phyloP scores from a whole-genome alignment of 2,113 vertebrate genomes.

The Pomatorhinus ruficollis region DNA sequence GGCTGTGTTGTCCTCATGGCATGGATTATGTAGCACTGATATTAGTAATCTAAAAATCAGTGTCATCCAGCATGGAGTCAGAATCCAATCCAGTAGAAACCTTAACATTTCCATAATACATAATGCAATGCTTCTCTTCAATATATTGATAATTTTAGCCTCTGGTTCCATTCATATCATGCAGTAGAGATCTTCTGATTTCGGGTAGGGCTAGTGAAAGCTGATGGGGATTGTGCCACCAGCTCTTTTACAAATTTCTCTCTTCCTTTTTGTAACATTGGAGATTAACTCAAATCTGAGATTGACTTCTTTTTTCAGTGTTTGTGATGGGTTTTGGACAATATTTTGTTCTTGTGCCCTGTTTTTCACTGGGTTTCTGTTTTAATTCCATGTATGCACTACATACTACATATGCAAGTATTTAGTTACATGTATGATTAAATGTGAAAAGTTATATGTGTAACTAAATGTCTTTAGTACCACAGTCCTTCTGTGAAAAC shows the following conservation, averaged over 20 bases:
- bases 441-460: neutral
- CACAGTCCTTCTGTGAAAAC: rapidly evolving
- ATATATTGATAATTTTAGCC: neutral
- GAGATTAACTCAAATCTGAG: neutral
- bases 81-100: neutral
- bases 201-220: neutral
- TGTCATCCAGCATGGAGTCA: neutral
- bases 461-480: neutral
- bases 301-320: neutral
- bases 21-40: neutral
- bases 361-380: neutral
- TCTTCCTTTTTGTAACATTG: neutral
- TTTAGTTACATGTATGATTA: neutral
- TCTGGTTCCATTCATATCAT: neutral
- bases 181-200: neutral
- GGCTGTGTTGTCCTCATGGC: neutral
- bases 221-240: neutral
- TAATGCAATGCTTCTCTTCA: neutral
- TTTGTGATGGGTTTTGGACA: neutral
- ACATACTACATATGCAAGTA: neutral
- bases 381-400: neutral
- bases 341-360: neutral
- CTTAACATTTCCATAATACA: neutral
- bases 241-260: neutral
- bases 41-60: neutral